phyloP scores from a whole-genome alignment of 1,140 invertebrate species.

The Aricia agestis region DNA sequence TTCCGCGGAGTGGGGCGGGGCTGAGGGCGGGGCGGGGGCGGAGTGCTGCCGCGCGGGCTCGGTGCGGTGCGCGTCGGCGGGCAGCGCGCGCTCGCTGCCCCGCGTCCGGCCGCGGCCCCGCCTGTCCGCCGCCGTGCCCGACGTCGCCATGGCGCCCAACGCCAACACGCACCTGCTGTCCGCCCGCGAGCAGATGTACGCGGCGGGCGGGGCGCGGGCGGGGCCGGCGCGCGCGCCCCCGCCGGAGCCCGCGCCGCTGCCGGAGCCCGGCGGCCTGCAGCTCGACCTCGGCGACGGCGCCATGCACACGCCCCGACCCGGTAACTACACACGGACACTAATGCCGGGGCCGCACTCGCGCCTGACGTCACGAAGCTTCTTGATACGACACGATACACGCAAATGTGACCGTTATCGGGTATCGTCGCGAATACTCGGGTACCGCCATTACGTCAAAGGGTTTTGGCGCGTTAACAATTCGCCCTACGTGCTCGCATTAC shows the following conservation, averaged over 20 bases:
- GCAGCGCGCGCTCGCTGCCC: conserved; percentile 31
- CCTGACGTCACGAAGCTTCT: too few species aligned
- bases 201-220: conserved; percentile 23
- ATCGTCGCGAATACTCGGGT: too few species aligned
- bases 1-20: conserved; percentile 19
- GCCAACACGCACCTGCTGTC: conserved; percentile 63
- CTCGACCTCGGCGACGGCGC: conserved; percentile 87
- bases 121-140: conserved; percentile 54
- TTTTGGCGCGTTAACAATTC: too few species aligned
- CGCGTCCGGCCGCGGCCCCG: neutral
- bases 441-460: too few species aligned
- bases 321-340: conserved; percentile 29
- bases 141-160: conserved; percentile 64
- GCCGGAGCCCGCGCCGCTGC: conserved; percentile 1
- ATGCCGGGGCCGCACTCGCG: too few species aligned
- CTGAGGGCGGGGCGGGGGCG: conserved; percentile 10
- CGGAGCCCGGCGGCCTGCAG: conserved; percentile 75
- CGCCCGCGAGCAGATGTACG: conserved; percentile 37
- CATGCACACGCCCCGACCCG: conserved; percentile 74
- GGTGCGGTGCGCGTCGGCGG: conserved; percentile 28
- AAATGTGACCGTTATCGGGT: too few species aligned
- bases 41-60: conserved; percentile 25
- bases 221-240: neutral
- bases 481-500: too few species aligned
- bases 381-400: too few species aligned